Percentiles rank a stretch among this genome's conserved stretches.
phyloP scores from a whole-genome alignment of 2,888 invertebrate species.

The Periphyllus acericola region DNA sequence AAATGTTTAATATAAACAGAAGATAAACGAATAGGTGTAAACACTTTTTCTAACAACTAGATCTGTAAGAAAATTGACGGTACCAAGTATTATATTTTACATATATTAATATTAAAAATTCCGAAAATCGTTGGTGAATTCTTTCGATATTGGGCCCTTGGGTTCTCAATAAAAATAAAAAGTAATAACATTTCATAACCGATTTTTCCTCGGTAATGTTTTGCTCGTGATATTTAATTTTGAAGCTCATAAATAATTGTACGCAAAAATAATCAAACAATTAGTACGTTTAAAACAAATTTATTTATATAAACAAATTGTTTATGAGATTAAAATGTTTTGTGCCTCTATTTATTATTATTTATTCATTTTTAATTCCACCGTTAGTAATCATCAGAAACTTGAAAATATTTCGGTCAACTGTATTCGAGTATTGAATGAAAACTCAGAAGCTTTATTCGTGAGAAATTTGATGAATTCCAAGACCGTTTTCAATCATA shows the following conservation, averaged over 20 bases:
- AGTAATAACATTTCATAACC: not conserved
- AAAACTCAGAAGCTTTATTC: not conserved
- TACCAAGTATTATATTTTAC: constrained; percentile 14
- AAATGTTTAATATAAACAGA: not conserved
- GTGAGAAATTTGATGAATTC: not conserved
- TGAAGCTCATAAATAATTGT: not conserved
- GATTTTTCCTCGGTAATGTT: not conserved
- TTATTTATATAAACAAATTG: not conserved
- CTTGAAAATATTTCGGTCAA: not conserved
- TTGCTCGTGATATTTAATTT: not conserved
- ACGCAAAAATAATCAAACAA: not conserved
- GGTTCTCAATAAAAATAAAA: not conserved
- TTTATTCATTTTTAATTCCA: not conserved
- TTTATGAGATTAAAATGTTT: not conserved
- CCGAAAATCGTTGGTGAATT: constrained; percentile 22
- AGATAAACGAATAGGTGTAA: not conserved
- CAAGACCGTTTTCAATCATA: no score
- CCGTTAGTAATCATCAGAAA: not conserved
- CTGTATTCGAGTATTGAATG: not conserved
- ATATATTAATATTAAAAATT: constrained; percentile 27
- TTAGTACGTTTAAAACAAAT: not conserved
- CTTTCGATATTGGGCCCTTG: constrained; percentile 18
- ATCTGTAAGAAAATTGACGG: constrained; percentile 1
- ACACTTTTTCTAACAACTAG: not conserved
- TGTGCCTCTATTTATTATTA: not conserved